A percentile compares a stretch with the other conserved stretches of the same genome.
Conservation (phyloP, 2,113 vertebrate species). For the Pyxicephalus adspersus region DNA sequence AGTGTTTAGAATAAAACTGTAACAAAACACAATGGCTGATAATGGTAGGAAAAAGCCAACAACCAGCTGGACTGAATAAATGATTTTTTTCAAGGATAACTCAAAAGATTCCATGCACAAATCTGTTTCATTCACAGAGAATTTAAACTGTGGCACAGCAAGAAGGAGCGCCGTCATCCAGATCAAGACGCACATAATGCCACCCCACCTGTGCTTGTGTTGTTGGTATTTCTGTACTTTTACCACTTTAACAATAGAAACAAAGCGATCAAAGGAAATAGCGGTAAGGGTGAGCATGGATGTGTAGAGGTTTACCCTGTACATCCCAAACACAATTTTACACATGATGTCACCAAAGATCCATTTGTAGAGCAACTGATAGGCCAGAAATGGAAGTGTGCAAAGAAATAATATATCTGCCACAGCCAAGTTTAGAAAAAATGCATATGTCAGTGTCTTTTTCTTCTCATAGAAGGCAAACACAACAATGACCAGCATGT, state of each 20-base stretch:
- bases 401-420: slow-evolving; percentile 69
- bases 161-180: slow-evolving; percentile 64
- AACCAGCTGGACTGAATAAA: slow-evolving; percentile 60
- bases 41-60: slow-evolving; percentile 70
- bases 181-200: slow-evolving; percentile 49
- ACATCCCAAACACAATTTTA: slow-evolving; percentile 59
- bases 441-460: slow-evolving; percentile 62
- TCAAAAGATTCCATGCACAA: slow-evolving; percentile 42
- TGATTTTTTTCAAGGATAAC: slow-evolving; percentile 33
- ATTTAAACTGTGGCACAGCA: slow-evolving; percentile 65
- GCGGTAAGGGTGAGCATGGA: slow-evolving; percentile 69
- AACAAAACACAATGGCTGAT: slow-evolving; percentile 64
- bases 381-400: slow-evolving; percentile 67
- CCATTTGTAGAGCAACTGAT: slow-evolving; percentile 60
- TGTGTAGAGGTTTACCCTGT: slow-evolving; percentile 67
- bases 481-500: slow-evolving; percentile 63
- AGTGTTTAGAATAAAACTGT: slow-evolving; percentile 65
- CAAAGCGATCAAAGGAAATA: slow-evolving; percentile 67
- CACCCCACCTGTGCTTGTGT: slow-evolving; percentile 50
- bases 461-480: slow-evolving; percentile 65
- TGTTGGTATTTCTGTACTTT: slow-evolving; percentile 58
- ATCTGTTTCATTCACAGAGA: not conserved
- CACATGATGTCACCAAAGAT: slow-evolving; percentile 57
- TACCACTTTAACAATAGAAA: slow-evolving; percentile 65
- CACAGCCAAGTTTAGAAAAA: slow-evolving; percentile 69